Percentiles rank a stretch among this genome's conserved stretches.
These are phyloP conservation scores for Montipora cactus DNA, from an alignment of 64 coral and sea anemone genomes.

Conservation along the genomic window DNA sequence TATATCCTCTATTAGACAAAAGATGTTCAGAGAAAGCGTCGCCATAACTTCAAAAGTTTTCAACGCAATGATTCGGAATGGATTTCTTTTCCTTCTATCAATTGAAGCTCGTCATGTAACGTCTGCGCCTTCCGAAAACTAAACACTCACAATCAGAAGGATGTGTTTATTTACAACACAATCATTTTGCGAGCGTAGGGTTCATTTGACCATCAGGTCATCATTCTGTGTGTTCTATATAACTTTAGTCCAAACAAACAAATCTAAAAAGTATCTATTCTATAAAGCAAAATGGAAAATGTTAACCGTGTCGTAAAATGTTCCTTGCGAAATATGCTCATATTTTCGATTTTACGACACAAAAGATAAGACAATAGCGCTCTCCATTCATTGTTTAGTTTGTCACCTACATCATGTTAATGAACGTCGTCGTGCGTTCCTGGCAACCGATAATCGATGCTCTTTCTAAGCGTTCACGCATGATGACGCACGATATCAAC, in stretches of 20 bases:
- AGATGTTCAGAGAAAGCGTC: background rate
- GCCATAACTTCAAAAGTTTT: background rate
- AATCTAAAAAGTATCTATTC: background rate
- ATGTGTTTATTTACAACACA: background rate
- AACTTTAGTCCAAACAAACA: background rate
- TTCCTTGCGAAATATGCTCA: background rate
- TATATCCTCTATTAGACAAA: background rate
- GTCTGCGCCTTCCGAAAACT: background rate
- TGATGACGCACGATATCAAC: background rate
- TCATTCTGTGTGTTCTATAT: background rate
- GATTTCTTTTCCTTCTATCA: background rate
- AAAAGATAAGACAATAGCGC: background rate
- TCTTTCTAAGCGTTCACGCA: background rate
- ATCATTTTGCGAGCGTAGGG: background rate
- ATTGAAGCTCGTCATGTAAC: background rate
- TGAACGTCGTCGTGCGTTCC: background rate
- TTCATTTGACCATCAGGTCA: background rate
- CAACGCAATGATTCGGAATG: background rate
- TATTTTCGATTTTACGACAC: background rate
- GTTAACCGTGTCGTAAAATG: background rate
- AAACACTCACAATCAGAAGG: background rate
- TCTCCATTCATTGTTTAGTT: background rate
- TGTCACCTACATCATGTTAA: background rate
- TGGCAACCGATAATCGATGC: background rate
- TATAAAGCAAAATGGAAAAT: background rate